phyloP scores from a whole-genome alignment of 2,113 vertebrate species.

The Ranitomeya variabilis region DNA sequence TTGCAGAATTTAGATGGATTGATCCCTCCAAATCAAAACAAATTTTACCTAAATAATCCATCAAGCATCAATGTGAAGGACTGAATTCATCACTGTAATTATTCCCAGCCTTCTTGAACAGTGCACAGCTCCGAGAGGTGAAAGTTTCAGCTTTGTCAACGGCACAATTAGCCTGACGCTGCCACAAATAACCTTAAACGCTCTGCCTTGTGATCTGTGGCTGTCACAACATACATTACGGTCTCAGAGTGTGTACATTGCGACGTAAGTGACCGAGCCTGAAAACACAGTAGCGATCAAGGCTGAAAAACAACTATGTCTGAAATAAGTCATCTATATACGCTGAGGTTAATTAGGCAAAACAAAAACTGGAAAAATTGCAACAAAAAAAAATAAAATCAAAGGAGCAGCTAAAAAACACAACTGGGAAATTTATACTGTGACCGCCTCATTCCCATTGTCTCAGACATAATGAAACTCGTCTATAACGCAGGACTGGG shows the following conservation, averaged over 20 bases:
- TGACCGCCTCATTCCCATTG: not conserved
- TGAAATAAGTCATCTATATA: not conserved
- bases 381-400: not conserved
- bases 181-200: slow-evolving; percentile 41
- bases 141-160: slow-evolving; percentile 41
- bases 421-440: not conserved
- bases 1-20: slow-evolving; percentile 44
- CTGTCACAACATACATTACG: slow-evolving; percentile 14
- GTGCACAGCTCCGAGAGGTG: not conserved
- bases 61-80: slow-evolving; percentile 17
- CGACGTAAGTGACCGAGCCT: not conserved
- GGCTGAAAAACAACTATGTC: not conserved
- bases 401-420: not conserved
- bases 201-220: slow-evolving; percentile 6
- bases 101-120: not conserved
- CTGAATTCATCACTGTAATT: slow-evolving; percentile 39
- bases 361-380: not conserved
- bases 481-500: not conserved
- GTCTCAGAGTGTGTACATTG: not conserved
- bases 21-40: slow-evolving; percentile 45
- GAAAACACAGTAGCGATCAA: not conserved
- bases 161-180: slow-evolving; percentile 18
- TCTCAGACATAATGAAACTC: slow-evolving; percentile 13
- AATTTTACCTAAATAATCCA: slow-evolving; percentile 48
- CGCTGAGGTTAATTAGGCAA: not conserved